Evolutionary conservation across 2,113 vertebrate genomes (phyloP).

Genomic region (Centropus bengalensis): DNA sequence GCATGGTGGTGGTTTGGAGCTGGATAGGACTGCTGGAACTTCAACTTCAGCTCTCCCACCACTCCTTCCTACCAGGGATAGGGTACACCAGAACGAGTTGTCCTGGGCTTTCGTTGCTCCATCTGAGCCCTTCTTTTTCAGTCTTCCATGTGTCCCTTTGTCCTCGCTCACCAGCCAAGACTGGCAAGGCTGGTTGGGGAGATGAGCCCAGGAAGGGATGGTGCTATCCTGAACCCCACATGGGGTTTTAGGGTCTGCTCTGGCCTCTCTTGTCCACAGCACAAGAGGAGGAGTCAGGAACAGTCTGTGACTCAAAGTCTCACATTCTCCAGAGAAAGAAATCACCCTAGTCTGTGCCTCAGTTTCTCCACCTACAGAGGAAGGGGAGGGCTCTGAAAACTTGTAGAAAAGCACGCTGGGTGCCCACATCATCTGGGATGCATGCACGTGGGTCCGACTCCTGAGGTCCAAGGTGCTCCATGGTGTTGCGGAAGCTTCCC

Average conservation of each 20-base stretch:
- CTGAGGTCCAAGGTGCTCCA: neutral
- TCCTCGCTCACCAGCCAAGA: rapidly evolving
- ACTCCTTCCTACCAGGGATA: neutral
- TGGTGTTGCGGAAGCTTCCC: neutral
- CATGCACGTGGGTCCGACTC: neutral
- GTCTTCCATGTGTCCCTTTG: rapidly evolving
- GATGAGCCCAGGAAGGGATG: neutral
- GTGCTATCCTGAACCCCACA: neutral
- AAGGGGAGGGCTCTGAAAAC: neutral
- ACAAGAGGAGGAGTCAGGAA: neutral
- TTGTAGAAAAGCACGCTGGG: neutral
- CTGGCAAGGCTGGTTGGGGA: neutral
- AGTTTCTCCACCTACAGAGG: neutral
- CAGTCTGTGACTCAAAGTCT: neutral
- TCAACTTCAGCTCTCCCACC: neutral
- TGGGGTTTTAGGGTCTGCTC: neutral
- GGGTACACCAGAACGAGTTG: neutral
- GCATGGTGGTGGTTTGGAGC: neutral
- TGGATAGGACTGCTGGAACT: neutral
- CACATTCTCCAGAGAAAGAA: neutral
- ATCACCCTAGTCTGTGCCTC: neutral
- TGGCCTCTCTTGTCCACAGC: neutral
- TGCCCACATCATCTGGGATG: neutral
- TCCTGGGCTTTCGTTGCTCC: neutral
- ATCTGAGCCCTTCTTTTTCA: rapidly evolving